Conservation (phyloP, 2,888 invertebrate species). For the Drosophila antonietae region DNA sequence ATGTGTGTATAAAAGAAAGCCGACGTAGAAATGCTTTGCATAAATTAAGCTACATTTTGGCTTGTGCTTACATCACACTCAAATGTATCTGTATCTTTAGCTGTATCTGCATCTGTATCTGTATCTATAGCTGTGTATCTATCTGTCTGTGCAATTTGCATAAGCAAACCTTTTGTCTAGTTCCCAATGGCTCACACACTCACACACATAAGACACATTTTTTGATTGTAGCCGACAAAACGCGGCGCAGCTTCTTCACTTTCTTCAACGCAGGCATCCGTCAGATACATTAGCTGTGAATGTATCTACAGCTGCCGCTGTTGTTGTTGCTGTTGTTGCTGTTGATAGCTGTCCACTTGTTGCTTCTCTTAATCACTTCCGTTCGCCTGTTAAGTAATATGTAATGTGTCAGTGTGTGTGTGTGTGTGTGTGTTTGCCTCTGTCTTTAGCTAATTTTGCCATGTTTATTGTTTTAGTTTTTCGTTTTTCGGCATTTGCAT, state of each 20-base stretch:
- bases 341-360: constrained; percentile 43
- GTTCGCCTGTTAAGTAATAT: constrained; percentile 70
- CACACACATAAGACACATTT: constrained; percentile 7
- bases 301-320: constrained; percentile 10
- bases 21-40: constrained; percentile 59
- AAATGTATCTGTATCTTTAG: constrained; percentile 43
- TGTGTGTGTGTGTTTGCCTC: not conserved
- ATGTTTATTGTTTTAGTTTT: constrained; percentile 34
- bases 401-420: not conserved
- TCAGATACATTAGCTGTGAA: constrained; percentile 44
- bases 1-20: constrained; percentile 63
- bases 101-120: constrained; percentile 32
- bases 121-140: constrained; percentile 19
- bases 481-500: constrained; percentile 36
- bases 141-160: constrained; percentile 60
- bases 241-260: constrained; percentile 65
- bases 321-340: constrained; percentile 6
- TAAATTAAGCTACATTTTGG: constrained; percentile 67
- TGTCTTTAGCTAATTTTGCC: constrained; percentile 62
- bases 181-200: constrained; percentile 42
- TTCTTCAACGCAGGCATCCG: constrained; percentile 56
- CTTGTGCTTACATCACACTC: constrained; percentile 61
- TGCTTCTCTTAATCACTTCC: constrained; percentile 73
- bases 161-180: constrained; percentile 73
- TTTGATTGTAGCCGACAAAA: constrained; percentile 43